Conservation (phyloP, 2,888 invertebrate genomes). For the Rotaria magnacalcarata region DNA sequence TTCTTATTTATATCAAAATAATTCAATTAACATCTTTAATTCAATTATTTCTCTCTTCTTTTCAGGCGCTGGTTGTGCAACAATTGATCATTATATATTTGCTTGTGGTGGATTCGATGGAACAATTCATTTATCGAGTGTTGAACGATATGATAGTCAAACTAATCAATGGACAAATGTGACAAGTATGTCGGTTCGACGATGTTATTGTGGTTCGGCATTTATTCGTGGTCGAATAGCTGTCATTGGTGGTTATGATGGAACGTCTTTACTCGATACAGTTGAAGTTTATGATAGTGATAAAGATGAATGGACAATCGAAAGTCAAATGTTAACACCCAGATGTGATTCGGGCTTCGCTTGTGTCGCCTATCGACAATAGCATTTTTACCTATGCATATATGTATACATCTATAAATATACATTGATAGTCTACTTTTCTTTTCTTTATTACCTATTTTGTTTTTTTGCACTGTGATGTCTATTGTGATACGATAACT, state of each 20-base stretch:
- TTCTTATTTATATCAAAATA: background rate
- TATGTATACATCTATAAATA: background rate
- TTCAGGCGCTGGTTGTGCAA: constrained; percentile 57
- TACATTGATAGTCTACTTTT: background rate
- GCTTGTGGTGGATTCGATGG: constrained; percentile 59
- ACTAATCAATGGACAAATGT: constrained; percentile 55
- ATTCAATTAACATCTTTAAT: background rate
- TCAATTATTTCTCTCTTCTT: background rate
- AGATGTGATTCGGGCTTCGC: constrained; percentile 57
- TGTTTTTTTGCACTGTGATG: background rate
- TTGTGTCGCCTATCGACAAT: constrained; percentile 13
- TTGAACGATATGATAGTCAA: constrained; percentile 55
- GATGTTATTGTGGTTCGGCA: constrained; percentile 58
- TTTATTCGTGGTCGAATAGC: constrained; percentile 56
- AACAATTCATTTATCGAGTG: constrained; percentile 54
- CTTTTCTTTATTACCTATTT: background rate
- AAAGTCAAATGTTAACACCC: constrained; percentile 53
- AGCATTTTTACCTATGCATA: background rate
- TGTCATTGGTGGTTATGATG: constrained; percentile 58
- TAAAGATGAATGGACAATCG: constrained; percentile 53
- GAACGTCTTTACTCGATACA: constrained; percentile 53
- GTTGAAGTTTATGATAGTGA: constrained; percentile 55
- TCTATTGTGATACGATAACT: constrained; percentile 11
- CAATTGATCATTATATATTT: constrained; percentile 55
- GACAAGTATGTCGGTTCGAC: constrained; percentile 53